These are phyloP conservation scores for Hybognathus amarus DNA, from an alignment of 2,797 vertebrate genomes.

Conservation along the genomic window DNA sequence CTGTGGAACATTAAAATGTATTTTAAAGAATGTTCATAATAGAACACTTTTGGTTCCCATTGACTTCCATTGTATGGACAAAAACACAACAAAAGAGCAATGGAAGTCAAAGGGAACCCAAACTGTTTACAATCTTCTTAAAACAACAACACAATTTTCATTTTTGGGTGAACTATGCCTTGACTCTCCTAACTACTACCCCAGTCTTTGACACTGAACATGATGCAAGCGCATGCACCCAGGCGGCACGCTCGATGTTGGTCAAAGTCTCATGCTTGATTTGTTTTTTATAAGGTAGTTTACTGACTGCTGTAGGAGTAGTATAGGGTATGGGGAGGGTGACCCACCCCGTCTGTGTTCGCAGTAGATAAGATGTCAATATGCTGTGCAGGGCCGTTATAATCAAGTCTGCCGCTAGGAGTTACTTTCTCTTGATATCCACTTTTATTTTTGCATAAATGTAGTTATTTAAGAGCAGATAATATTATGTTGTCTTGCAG, in stretches of 20 bases:
- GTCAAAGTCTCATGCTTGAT: constrained; percentile 4
- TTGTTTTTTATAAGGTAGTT: neutral
- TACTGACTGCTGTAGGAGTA: neutral
- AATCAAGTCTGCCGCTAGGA: neutral
- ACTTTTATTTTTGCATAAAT: neutral
- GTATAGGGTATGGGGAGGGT: neutral
- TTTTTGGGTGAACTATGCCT: neutral
- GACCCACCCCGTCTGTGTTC: neutral
- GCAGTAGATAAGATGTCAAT: constrained; percentile 43
- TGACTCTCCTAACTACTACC: neutral
- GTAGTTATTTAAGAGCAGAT: neutral
- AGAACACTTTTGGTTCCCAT: neutral
- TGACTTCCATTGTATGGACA: neutral
- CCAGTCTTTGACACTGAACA: neutral
- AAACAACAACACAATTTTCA: neutral
- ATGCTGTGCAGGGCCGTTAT: neutral
- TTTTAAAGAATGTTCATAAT: neutral
- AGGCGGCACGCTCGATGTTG: neutral
- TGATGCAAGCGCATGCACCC: neutral
- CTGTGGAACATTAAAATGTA: neutral
- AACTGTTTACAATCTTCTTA: neutral
- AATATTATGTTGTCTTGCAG: neutral
- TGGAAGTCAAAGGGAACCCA: neutral
- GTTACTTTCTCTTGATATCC: neutral
- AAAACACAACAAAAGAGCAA: neutral